A percentile compares a stretch with the other conserved stretches of the same genome.
phyloP scores from a whole-genome alignment of 1,140 invertebrate species.

The Zaprionus gabonicus region DNA sequence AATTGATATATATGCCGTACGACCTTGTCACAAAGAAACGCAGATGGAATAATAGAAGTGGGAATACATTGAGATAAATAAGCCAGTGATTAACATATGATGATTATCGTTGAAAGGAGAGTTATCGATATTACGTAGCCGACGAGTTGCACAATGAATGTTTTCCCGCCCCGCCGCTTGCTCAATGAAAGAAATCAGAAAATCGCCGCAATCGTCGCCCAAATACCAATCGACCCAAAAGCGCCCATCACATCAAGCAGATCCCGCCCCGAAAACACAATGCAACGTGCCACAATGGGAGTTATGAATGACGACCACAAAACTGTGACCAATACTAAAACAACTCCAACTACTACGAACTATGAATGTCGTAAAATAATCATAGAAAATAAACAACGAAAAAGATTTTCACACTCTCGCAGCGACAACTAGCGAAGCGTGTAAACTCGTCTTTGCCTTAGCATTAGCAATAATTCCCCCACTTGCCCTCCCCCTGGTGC shows the following conservation, averaged over 20 bases:
- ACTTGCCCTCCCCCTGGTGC: background rate
- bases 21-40: constrained; percentile 64
- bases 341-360: background rate
- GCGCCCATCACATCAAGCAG: constrained; percentile 14
- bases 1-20: constrained; percentile 52
- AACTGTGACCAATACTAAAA: constrained; percentile 4
- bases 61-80: constrained; percentile 16
- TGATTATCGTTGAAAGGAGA: constrained; percentile 14
- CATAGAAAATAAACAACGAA: constrained; percentile 52
- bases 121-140: constrained; percentile 44
- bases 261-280: constrained; percentile 45
- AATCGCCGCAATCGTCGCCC: constrained; percentile 62
- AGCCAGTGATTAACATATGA: constrained; percentile 13
- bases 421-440: constrained; percentile 56
- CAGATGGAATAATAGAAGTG: background rate
- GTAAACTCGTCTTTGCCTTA: constrained; percentile 66
- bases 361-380: constrained; percentile 62
- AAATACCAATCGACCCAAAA: constrained; percentile 15
- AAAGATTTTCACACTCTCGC: constrained; percentile 73
- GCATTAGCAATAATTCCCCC: constrained; percentile 59
- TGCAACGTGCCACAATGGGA: constrained; percentile 53
- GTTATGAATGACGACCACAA: constrained; percentile 41
- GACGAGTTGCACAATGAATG: constrained; percentile 50
- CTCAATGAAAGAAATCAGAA: constrained; percentile 69
- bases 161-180: constrained; percentile 15